phyloP scores from a whole-genome alignment of 2,113 vertebrate genomes.

The Marmota monax region DNA sequence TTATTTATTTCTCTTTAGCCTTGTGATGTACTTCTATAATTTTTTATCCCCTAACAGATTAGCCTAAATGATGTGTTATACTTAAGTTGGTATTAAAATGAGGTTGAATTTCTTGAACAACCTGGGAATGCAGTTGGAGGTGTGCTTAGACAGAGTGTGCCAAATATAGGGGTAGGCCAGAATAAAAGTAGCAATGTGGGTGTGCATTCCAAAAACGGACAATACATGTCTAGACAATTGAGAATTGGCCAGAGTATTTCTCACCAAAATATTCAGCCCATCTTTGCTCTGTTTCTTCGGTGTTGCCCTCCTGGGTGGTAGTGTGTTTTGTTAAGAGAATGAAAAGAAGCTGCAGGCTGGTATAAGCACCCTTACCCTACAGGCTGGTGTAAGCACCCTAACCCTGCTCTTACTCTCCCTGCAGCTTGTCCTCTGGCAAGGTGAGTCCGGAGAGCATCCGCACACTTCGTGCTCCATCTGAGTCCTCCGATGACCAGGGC shows the following conservation, averaged over 20 bases:
- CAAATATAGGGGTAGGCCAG: not conserved
- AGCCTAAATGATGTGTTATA: not conserved
- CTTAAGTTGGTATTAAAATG: not conserved
- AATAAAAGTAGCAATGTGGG: not conserved
- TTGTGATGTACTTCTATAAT: not conserved
- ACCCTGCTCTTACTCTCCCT: slow-evolving; percentile 10
- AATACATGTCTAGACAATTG: accelerated
- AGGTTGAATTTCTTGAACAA: slow-evolving; percentile 8
- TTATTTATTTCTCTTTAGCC: not conserved
- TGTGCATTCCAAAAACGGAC: not conserved
- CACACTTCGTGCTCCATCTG: slow-evolving; percentile 94
- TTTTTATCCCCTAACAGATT: not conserved
- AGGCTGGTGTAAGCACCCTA: not conserved
- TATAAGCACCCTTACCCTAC: too few species aligned
- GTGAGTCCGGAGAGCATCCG: slow-evolving; percentile 98
- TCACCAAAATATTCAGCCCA: accelerated
- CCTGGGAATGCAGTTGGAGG: not conserved
- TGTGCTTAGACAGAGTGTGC: not conserved
- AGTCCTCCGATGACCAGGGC: slow-evolving; percentile 95
- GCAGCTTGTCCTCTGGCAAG: slow-evolving; percentile 98
- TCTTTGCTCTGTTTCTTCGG: not conserved
- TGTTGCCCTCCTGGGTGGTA: not conserved
- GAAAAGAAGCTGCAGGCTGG: not conserved
- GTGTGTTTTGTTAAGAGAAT: not conserved
- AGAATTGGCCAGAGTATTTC: not conserved